phyloP scores from a whole-genome alignment of 2,113 vertebrate species.

The Crotalus helleri region DNA sequence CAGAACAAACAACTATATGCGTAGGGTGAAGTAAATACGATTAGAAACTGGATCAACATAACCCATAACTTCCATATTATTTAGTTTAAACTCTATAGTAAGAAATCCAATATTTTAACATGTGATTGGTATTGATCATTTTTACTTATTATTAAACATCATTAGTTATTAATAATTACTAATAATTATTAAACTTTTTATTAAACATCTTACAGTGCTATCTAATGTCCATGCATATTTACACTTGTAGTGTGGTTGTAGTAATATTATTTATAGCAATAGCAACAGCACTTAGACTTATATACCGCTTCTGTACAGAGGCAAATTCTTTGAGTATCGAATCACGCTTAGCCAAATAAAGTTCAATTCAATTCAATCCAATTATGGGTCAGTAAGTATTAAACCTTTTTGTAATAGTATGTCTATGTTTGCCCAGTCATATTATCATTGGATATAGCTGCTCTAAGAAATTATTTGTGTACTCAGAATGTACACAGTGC shows the following conservation, averaged over 20 bases:
- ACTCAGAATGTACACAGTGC: background rate
- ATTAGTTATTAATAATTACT: background rate
- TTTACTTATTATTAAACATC: background rate
- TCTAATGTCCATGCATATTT: background rate
- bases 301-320: background rate
- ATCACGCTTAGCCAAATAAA: background rate
- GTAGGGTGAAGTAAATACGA: background rate
- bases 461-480: background rate
- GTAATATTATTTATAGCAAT: background rate
- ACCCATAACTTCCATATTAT: background rate
- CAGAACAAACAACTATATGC: background rate
- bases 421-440: background rate
- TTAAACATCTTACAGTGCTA: background rate
- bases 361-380: background rate
- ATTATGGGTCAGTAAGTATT: background rate
- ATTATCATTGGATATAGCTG: background rate
- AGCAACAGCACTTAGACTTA: too few relatives aligned
- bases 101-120: background rate
- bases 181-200: background rate
- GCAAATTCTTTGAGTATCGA: background rate
- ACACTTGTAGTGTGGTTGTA: background rate
- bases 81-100: background rate
- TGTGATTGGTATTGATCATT: background rate
- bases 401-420: background rate
- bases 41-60: background rate